Evolutionary conservation across 2,113 vertebrate genomes (phyloP).

Genomic region (Silurus asotus): DNA sequence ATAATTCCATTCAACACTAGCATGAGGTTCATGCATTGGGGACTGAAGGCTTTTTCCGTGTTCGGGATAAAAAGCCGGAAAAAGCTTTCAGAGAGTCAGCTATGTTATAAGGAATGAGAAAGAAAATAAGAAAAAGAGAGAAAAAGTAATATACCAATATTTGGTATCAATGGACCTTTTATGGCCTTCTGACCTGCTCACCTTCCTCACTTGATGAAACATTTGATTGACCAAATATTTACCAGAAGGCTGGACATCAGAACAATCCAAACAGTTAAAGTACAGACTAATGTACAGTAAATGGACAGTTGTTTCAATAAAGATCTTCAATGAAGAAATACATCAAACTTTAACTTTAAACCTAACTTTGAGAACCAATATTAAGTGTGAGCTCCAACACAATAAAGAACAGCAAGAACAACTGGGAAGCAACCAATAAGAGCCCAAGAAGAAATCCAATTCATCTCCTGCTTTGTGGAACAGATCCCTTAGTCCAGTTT

Average conservation of each 20-base stretch:
- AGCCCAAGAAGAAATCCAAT: not conserved
- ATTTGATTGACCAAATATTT: slow-evolving; percentile 11
- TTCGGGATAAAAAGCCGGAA: no score
- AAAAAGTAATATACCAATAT: not conserved
- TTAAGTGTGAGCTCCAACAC: not conserved
- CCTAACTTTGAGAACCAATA: no score
- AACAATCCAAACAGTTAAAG: not conserved
- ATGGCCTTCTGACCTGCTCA: not conserved
- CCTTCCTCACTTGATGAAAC: slow-evolving; percentile 14
- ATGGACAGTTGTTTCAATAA: not conserved
- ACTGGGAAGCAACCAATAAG: not conserved
- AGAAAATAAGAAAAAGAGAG: no score
- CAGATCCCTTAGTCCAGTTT: not conserved
- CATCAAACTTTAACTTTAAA: no score
- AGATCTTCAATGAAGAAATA: not conserved
- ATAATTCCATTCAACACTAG: slow-evolving; percentile 42
- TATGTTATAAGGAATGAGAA: no score
- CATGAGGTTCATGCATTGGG: slow-evolving; percentile 6
- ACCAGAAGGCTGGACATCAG: not conserved
- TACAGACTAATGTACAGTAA: slow-evolving; percentile 4
- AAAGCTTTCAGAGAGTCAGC: no score
- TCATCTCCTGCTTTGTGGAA: not conserved
- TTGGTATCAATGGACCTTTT: slow-evolving; percentile 10
- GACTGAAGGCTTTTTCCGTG: slow-evolving; percentile 3
- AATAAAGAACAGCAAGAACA: not conserved